Evolutionary conservation across 2,888 invertebrate genomes (phyloP).

Genomic region (Ornithoptera alexandrae): DNA sequence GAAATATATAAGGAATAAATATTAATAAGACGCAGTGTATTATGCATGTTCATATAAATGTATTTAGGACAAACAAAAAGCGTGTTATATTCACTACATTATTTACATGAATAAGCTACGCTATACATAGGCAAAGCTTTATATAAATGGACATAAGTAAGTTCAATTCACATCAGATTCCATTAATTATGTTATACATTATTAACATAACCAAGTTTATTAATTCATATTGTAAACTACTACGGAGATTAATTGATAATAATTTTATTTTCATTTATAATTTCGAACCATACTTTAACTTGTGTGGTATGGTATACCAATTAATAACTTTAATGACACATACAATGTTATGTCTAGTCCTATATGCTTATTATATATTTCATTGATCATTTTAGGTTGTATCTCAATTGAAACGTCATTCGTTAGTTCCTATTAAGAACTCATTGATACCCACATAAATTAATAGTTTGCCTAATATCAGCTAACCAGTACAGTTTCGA

Average conservation of each 20-base stretch:
- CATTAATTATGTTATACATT: neutral
- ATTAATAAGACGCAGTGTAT: neutral
- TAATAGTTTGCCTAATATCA: constrained; percentile 67
- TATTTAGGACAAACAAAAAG: constrained; percentile 4
- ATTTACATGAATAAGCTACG: neutral
- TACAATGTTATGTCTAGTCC: neutral
- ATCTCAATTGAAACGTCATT: neutral
- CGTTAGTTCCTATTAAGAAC: neutral
- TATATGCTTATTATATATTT: neutral
- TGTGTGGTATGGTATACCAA: neutral
- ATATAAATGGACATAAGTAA: too few species aligned
- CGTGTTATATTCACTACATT: constrained; percentile 1
- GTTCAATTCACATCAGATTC: neutral
- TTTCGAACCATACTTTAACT: too few species aligned
- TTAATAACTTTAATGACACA: neutral
- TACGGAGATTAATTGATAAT: too few species aligned
- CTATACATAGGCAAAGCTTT: neutral
- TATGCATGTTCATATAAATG: constrained; percentile 14
- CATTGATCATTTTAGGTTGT: neutral
- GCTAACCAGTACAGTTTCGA: constrained; percentile 87
- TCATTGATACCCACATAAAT: neutral
- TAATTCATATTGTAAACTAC: too few species aligned
- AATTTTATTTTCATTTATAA: too few species aligned
- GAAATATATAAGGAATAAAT: constrained; percentile 11
- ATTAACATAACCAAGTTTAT: neutral